These are phyloP conservation scores for Mnemiopsis leidyi DNA, from an alignment of 37 sponge, comb jelly and placozoan genomes.

Conservation along the genomic window DNA sequence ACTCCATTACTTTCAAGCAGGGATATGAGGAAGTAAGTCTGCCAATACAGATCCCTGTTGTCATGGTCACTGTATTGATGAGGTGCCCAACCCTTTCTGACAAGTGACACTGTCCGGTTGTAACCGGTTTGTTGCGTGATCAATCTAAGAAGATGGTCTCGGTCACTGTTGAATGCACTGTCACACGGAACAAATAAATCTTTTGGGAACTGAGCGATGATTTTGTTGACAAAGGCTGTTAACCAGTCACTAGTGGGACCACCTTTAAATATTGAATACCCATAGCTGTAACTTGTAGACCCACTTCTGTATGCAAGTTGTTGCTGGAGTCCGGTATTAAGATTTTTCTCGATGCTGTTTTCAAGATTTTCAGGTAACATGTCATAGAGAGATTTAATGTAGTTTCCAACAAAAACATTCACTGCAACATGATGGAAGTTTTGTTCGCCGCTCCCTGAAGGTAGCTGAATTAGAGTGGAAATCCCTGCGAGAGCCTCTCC, in stretches of 20 bases:
- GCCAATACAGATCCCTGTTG: not conserved
- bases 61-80: not conserved
- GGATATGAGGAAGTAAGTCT: constrained; percentile 37
- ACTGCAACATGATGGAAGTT: constrained; percentile 48
- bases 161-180: not conserved
- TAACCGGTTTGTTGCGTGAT: not conserved
- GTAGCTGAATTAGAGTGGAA: constrained; percentile 34
- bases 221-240: not conserved
- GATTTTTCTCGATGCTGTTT: not conserved
- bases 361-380: constrained; percentile 24
- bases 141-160: not conserved
- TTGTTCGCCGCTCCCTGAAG: constrained; percentile 46
- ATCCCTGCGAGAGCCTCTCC: constrained; percentile 39
- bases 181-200: not conserved
- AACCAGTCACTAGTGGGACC: constrained; percentile 14
- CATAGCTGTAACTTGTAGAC: not conserved
- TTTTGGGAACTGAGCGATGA: not conserved
- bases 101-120: not conserved
- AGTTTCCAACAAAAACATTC: constrained; percentile 24
- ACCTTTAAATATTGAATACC: constrained; percentile 9
- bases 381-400: not conserved
- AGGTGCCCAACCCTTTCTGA: constrained; percentile 27
- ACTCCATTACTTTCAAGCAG: not conserved
- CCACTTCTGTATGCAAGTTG: constrained; percentile 20
- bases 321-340: constrained; percentile 19